phyloP scores from a whole-genome alignment of 2,113 vertebrate genomes.

The Tyto alba region DNA sequence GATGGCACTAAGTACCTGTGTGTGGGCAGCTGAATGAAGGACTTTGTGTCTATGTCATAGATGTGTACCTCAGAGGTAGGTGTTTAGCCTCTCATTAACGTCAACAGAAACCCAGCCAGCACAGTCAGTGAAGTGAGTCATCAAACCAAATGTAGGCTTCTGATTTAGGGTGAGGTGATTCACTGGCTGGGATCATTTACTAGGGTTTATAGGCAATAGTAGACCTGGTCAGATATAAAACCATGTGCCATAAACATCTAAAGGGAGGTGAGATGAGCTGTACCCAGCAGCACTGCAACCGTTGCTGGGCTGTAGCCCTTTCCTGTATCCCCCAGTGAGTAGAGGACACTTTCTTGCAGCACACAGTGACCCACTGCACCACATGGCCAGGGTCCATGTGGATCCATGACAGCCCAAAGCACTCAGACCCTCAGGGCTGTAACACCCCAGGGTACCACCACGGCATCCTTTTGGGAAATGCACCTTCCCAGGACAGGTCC shows the following conservation, averaged over 20 bases:
- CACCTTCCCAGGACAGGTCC: not conserved
- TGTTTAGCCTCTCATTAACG: not conserved
- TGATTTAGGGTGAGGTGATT: not conserved
- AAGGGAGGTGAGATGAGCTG: not conserved
- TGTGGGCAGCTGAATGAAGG: not conserved
- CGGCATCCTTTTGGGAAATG: not conserved
- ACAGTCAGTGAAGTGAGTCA: not conserved
- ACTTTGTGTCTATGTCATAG: accelerated
- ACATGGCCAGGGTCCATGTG: not conserved
- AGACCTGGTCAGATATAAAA: not conserved
- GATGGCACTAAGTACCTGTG: not conserved
- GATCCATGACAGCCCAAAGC: not conserved
- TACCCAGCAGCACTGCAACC: not conserved
- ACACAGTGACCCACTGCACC: not conserved
- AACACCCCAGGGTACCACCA: not conserved
- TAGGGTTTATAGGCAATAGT: not conserved
- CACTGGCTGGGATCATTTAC: not conserved
- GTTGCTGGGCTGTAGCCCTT: not conserved
- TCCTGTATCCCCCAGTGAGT: not conserved
- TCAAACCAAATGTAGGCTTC: not conserved
- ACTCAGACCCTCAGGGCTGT: not conserved
- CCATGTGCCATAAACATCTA: not conserved
- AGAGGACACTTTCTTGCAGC: not conserved
- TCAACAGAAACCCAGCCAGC: not conserved
- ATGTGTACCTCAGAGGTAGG: not conserved